Conservation (phyloP, 2,113 vertebrate species). For the Notarius lentiginosus region DNA sequence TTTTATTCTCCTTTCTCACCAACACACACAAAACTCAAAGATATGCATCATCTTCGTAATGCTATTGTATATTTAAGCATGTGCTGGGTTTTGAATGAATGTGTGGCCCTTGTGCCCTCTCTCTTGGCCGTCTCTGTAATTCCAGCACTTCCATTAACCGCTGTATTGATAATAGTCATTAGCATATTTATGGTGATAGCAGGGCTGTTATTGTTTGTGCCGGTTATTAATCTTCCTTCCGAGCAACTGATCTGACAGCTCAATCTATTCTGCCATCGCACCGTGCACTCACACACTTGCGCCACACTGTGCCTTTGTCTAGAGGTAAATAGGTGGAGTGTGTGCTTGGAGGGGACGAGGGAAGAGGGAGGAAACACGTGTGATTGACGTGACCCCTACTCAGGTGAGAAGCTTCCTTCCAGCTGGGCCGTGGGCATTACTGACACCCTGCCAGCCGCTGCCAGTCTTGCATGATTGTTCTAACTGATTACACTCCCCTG, state of each 20-base stretch:
- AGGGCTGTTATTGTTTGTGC: slow-evolving; percentile 95
- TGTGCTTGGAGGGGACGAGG: slow-evolving; percentile 23
- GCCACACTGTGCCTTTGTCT: slow-evolving; percentile 56
- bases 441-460: slow-evolving; percentile 74
- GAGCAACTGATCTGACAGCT: slow-evolving; percentile 94
- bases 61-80: slow-evolving; percentile 43
- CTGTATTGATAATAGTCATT: slow-evolving; percentile 93
- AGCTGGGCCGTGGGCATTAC: slow-evolving; percentile 83
- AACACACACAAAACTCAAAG: slow-evolving; percentile 31
- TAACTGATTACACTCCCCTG: slow-evolving; percentile 75
- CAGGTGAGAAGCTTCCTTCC: slow-evolving; percentile 86
- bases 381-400: slow-evolving; percentile 94
- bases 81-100: slow-evolving; percentile 80
- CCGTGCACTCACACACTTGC: slow-evolving; percentile 64
- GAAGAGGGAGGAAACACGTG: slow-evolving; percentile 33
- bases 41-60: slow-evolving; percentile 58
- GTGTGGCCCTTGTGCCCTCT: slow-evolving; percentile 77
- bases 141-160: slow-evolving; percentile 84
- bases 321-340: slow-evolving; percentile 61
- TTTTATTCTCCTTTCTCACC: slow-evolving; percentile 27
- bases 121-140: slow-evolving; percentile 79
- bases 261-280: slow-evolving; percentile 97
- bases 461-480: slow-evolving; percentile 80
- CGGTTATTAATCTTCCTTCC: slow-evolving; percentile 99
- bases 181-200: slow-evolving; percentile 99